phyloP scores from a whole-genome alignment of 1,140 invertebrate genomes.

The Diabrotica undecimpunctata region DNA sequence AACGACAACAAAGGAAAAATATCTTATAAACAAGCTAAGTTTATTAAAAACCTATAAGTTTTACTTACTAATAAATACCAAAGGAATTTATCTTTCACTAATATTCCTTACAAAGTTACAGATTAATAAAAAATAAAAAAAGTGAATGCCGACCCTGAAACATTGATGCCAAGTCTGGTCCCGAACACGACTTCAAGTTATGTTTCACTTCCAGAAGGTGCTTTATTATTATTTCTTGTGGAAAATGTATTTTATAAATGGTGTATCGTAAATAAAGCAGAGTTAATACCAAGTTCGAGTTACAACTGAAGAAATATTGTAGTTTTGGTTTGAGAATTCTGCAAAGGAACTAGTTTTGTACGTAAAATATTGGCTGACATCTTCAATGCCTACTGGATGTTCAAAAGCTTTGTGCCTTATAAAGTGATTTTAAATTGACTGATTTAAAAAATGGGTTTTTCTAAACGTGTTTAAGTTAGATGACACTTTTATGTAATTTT shows the following conservation, averaged over 20 bases:
- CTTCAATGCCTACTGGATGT: background rate
- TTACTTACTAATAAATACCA: too few species aligned
- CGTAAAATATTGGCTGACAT: background rate
- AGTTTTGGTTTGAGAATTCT: too few species aligned
- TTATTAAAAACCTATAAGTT: too few species aligned
- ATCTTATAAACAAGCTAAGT: too few species aligned
- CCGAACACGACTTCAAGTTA: slow-evolving; percentile 4
- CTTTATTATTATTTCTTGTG: slow-evolving; percentile 13
- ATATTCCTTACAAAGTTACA: too few species aligned
- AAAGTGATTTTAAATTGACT: background rate
- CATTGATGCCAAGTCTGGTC: background rate
- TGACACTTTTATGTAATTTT: too few species aligned
- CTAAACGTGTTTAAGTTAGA: too few species aligned
- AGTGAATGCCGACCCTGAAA: background rate
- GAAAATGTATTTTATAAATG: slow-evolving; percentile 2
- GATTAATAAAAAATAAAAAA: too few species aligned
- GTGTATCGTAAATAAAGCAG: background rate
- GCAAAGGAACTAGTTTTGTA: background rate
- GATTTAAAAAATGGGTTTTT: background rate
- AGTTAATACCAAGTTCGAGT: background rate
- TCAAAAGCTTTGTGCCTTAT: too few species aligned
- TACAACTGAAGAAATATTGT: too few species aligned
- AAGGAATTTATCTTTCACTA: too few species aligned
- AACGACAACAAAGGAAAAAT: too few species aligned
- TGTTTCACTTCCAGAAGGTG: slow-evolving; percentile 7